Evolutionary conservation across 64 coral and sea anemone species (phyloP), one percentile per base, ranked within the genome.

Genomic region (Porites lutea): DNA sequence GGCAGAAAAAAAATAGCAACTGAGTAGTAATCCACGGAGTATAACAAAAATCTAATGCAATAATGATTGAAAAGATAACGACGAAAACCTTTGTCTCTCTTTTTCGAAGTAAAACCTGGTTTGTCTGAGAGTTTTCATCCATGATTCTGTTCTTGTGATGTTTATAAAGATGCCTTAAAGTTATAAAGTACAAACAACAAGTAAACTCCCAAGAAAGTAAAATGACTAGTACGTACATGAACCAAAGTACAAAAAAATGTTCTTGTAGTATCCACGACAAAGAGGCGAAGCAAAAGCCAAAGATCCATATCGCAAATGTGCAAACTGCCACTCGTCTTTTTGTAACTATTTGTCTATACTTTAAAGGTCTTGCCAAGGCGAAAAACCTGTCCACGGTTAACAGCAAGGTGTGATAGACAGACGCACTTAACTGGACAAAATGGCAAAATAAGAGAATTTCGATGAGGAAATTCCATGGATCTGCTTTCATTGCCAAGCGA

Each of bases 381-480:
- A 60, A 63, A 5, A 71, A 68, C n/a, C 89, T 79, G 44, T 90
- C 89, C 4, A 90, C 61, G 3, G 89, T 90, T 8, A 90, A 45
- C 15, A 70, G 15, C 3, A 90, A 19, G 2, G 82, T 66, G n/a
- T 90, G 77, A 6, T 19, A 27, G 9, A 62, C 48, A 11, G 78
- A 90, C 15, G 53, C 78, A 43, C 9, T 59, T 47, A 90, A 8
- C 20, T 65, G 43, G 18, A 82, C 74, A 10, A 20, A 47, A 55
- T 57, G 23, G n/a, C 23, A 12, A 5, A 50, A 8, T 47, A 70
- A 13, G 8, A 71, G 6, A 8, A 80, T 2, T 46, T 69, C 5
- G 8, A n/a, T 68, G 1, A 59, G 43, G 14, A 13, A 12, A 47
- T 43, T 16, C 57, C 74, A 82, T 13, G 43, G 16, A 9, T 79